Conservation (phyloP, 2,888 invertebrate species). For the Thalpophila matura region DNA sequence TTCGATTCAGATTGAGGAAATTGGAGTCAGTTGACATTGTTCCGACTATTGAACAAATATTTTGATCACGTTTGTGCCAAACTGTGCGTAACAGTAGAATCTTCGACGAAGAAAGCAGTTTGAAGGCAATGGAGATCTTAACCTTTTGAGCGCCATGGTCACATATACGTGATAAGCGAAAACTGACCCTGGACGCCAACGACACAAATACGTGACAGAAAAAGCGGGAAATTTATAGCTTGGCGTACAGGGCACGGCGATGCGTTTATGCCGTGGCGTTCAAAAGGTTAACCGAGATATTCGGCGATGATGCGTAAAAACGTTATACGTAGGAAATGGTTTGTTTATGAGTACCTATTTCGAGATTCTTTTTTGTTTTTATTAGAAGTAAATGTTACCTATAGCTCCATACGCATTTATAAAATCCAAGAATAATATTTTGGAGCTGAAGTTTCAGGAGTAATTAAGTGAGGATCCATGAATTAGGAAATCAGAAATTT, state of each 20-base stretch:
- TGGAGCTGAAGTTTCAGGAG: too few species aligned
- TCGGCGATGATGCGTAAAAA: conserved; percentile 25
- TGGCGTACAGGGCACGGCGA: too few species aligned
- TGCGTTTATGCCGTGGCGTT: too few species aligned
- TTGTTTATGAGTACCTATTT: conserved; percentile 9
- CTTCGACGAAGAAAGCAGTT: conserved; percentile 28
- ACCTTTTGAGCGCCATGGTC: too few species aligned
- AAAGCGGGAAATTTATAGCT: too few species aligned
- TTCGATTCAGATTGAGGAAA: conserved; percentile 53
- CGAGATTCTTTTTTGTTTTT: conserved; percentile 1
- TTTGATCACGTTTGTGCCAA: conserved; percentile 58
- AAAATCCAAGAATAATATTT: too few species aligned
- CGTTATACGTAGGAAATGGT: conserved; percentile 13
- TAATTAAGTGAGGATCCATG: too few species aligned
- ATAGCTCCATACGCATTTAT: neutral
- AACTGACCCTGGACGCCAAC: too few species aligned
- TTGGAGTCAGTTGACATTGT: conserved; percentile 40
- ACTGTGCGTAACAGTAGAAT: conserved; percentile 44
- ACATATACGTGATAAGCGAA: too few species aligned
- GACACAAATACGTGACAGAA: too few species aligned
- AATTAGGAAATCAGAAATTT: too few species aligned
- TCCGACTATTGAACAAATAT: conserved; percentile 53
- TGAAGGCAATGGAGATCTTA: conserved; percentile 14
- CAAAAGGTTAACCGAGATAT: conserved; percentile 33
- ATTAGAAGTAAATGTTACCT: neutral